A percentile compares a stretch with the other conserved stretches of the same genome.
Evolutionary conservation across 2,797 vertebrate species (phyloP).

Genomic region (Brotula barbata): DNA sequence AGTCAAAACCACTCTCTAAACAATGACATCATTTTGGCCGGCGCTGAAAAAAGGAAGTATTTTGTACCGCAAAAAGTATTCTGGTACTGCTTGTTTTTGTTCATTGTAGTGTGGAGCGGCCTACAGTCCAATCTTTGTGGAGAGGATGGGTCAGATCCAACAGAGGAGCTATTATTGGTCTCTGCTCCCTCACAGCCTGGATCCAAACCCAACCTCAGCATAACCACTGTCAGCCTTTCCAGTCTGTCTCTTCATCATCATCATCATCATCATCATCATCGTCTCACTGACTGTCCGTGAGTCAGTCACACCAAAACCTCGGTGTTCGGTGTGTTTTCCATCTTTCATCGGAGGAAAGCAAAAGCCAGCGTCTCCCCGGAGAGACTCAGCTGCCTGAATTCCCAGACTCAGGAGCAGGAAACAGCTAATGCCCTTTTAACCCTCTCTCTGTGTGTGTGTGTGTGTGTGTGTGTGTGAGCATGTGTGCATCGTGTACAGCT

Average conservation of each 20-base stretch:
- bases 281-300: not conserved
- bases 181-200: no score
- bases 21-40: no score
- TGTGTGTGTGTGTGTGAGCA: slow-evolving; percentile 7
- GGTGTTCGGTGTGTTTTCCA: slow-evolving; percentile 33
- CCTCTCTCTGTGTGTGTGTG: slow-evolving; percentile 39
- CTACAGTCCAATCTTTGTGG: no score
- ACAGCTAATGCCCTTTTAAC: slow-evolving; percentile 54
- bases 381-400: slow-evolving; percentile 49
- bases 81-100: no score
- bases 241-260: not conserved
- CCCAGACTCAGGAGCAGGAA: slow-evolving; percentile 61
- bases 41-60: no score
- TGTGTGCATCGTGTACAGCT: not conserved
- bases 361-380: slow-evolving; percentile 36
- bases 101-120: no score
- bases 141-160: no score
- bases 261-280: slow-evolving; percentile 1
- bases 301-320: slow-evolving; percentile 3
- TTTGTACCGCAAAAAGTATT: no score
- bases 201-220: no score
- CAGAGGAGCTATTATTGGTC: no score
- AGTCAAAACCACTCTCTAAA: no score
- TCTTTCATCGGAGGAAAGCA: slow-evolving; percentile 44
- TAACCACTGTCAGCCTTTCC: not conserved